Evolutionary conservation across 2,797 vertebrate genomes (phyloP), one percentile per base, ranked within the genome.

Genomic region (Erpetoichthys calabaricus): DNA sequence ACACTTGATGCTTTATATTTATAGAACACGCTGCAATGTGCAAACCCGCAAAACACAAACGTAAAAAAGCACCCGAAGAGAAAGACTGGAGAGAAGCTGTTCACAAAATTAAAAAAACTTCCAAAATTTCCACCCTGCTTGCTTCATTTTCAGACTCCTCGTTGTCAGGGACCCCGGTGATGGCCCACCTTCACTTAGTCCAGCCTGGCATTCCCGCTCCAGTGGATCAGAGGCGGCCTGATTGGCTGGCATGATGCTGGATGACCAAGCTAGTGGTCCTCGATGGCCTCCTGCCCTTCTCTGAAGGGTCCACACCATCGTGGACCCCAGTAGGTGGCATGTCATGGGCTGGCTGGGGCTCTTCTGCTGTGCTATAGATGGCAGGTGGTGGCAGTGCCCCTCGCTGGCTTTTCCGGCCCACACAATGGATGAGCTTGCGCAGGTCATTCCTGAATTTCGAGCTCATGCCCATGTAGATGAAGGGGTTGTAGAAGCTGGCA

Each of bases 401-500:
- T 47, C 58, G 60, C 9, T 57, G 45, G 5, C 55, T 47, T 55
- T 41, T 7, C 47, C 25, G 45, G 45, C 44, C 62, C 52, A 58
- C 69, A 65, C 68, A 59, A 54, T 47, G 57, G 63, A 73, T 60
- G 7, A 68, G 67, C 59, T 60, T 71, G 62, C 55, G 56, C 56
- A 72, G 69, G 62, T 69, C 70, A n/a, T 67, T 63, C 63, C 61
- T 67, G 67, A 80, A 78, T 67, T 67, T 67, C 56, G 69, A 64
- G 67, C 65, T 73, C 9, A 60, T 6, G 67, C 75, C 79, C 70
- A 75, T 47, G 66, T 73, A 76, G 76, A 82, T 71, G 61, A 70
- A 65, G 4, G 60, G 70, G 67, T 72, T 72, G 64, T 65, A 72
- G 70, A 75, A 72, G 51, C 72, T 81, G 72, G 79, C 73, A 60